These are phyloP conservation scores for Drosophila robusta DNA, from an alignment of 2,888 invertebrate genomes.

Conservation along the genomic window DNA sequence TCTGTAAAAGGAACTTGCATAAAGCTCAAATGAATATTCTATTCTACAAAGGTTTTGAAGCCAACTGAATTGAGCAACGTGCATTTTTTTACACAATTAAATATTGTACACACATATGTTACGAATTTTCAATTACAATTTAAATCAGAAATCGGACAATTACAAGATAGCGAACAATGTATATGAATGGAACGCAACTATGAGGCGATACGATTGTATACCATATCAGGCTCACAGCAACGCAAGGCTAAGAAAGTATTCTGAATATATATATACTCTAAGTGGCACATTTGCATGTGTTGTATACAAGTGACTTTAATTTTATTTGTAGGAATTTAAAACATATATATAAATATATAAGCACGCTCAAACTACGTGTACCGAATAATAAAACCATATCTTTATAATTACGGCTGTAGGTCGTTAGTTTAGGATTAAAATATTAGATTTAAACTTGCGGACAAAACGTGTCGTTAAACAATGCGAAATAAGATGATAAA, in stretches of 20 bases:
- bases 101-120: too few species aligned
- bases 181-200: neutral
- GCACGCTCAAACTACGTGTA: neutral
- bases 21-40: neutral
- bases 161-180: neutral
- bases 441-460: neutral
- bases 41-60: neutral
- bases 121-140: constrained; percentile 1
- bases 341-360: neutral
- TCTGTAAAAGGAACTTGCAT: neutral
- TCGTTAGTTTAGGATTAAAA: neutral
- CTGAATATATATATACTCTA: neutral
- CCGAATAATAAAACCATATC: constrained; percentile 1
- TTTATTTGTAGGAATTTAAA: neutral
- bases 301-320: neutral
- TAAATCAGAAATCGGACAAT: neutral
- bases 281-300: neutral
- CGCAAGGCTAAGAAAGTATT: neutral
- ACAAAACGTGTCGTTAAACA: neutral
- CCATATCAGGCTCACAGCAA: neutral
- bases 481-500: neutral
- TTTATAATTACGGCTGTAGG: neutral
- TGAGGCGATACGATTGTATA: neutral
- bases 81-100: too few species aligned
- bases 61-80: too few species aligned